Evolutionary conservation across 2,797 vertebrate genomes (phyloP).

Genomic region (Coregonus suidteri): DNA sequence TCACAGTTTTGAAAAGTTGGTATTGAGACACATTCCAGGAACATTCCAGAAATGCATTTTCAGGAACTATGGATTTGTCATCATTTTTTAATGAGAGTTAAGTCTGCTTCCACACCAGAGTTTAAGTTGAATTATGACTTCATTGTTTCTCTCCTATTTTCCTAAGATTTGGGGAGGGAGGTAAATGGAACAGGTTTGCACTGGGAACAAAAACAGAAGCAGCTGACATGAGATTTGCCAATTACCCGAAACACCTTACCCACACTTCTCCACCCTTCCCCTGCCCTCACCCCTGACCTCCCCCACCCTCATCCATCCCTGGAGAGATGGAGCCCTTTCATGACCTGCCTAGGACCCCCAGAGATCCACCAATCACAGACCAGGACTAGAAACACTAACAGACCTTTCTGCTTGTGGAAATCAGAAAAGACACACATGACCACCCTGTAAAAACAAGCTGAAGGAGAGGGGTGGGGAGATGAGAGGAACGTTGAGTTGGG

Average conservation of each 20-base stretch:
- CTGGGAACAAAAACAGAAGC: slow-evolving; percentile 11
- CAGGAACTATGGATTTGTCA: too few relatives aligned
- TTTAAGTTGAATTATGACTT: too few relatives aligned
- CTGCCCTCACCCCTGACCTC: background rate
- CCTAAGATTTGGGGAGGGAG: slow-evolving; percentile 2
- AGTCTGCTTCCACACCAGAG: slow-evolving; percentile 36
- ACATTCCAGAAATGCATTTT: background rate
- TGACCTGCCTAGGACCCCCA: slow-evolving; percentile 3
- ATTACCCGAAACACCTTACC: slow-evolving; percentile 9
- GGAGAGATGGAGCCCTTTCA: background rate
- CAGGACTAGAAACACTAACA: background rate
- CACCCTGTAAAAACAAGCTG: background rate
- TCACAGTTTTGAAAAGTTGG: slow-evolving; percentile 20
- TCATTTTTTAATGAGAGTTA: slow-evolving; percentile 22
- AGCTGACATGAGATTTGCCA: slow-evolving; percentile 14
- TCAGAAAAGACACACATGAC: slow-evolving; percentile 27
- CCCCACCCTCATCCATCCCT: background rate
- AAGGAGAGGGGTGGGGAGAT: background rate
- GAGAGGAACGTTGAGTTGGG: background rate
- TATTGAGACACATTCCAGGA: slow-evolving; percentile 34
- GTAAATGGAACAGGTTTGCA: slow-evolving; percentile 13
- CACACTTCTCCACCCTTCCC: background rate
- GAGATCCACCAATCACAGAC: slow-evolving; percentile 5
- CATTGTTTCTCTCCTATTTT: too few relatives aligned
- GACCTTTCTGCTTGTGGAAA: slow-evolving; percentile 25